phyloP scores from a whole-genome alignment of 2,888 invertebrate species.

The Acanthoscelides obtectus region DNA sequence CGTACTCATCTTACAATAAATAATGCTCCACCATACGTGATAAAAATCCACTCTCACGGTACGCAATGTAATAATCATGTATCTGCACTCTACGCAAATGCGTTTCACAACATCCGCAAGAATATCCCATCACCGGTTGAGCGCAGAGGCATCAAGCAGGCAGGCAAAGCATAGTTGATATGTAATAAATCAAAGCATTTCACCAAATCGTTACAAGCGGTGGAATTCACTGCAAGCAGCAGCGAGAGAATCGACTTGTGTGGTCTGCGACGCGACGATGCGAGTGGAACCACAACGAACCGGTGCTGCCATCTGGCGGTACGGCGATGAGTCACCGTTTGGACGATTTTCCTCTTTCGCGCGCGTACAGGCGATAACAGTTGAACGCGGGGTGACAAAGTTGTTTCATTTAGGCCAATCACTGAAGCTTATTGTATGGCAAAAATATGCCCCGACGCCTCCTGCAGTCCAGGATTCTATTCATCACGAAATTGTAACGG shows the following conservation, averaged over 20 bases:
- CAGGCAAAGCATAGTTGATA: slow-evolving; percentile 4
- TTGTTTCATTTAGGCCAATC: no score
- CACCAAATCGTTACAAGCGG: slow-evolving; percentile 11
- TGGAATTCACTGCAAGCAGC: slow-evolving; percentile 9
- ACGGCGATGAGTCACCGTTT: background rate
- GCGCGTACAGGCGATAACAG: background rate
- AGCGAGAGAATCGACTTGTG: slow-evolving; percentile 22
- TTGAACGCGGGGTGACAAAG: no score
- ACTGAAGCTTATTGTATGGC: no score
- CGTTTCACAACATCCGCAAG: background rate
- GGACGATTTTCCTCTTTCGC: background rate
- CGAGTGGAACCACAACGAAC: no score
- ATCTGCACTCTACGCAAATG: background rate
- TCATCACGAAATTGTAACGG: no score
- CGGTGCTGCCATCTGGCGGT: background rate
- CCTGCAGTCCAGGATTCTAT: no score
- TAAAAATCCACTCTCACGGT: no score
- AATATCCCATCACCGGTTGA: background rate
- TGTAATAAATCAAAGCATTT: slow-evolving; percentile 19
- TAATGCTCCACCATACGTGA: no score
- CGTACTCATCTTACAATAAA: no score
- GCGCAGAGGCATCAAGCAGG: background rate
- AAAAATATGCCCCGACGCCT: no score
- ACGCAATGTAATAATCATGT: no score
- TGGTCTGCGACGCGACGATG: slow-evolving; percentile 19